Base-by-base conservation (phyloP, 2,888 invertebrate species). In the Octonoba sinensis region DNA sequence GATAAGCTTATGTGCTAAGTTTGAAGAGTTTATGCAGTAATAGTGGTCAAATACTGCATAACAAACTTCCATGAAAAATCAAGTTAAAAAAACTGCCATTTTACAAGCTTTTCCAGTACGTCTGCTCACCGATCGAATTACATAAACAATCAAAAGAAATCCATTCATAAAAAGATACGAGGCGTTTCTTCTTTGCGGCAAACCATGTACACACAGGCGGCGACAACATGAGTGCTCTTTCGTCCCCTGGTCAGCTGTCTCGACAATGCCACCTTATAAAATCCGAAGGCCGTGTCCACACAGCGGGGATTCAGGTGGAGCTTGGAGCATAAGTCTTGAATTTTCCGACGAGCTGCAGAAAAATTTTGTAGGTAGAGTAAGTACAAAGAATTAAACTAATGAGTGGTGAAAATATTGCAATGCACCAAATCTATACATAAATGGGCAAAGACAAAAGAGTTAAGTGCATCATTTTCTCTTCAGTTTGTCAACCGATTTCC, bases 151-250 rank as follows among this genome's bases (percentile, higher is more conserved):
- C 6, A 1, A 36, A 36, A 8, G 36, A 36, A 36, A 36, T 36
- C 36, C 6, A 36, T 1, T 20, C 15, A 13, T n/a, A 47, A 57
- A 77, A 89, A 87, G 88, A 93, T 94, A 95, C 95, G 97, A 85
- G 96, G 93, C 81, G 97, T 97, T 86, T 95, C 95, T 89, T 98
- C 97, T 1, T 95, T 94, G 84, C 99, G 91, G 87, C 99, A 99
- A 0, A 97, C 97, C 88, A 99, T 94, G 88, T 99, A 99, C 2
- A 99, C 94, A 89, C 99, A 99, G 36, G 99, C 97, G 47, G 98
- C 98, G 87, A 97, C 93, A 69, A 99, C 96, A 87, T 96, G 95
- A 16, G 93, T 92, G 84, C 95, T 93, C 85, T 94, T 95, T 49
- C 99, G 91, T 13, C 99, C 99, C 86, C 96, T 92, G 0, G 99